Percentiles rank a stretch among this genome's conserved stretches.
phyloP scores from a whole-genome alignment of 2,888 invertebrate genomes.

The Cryptophagus acutangulus region DNA sequence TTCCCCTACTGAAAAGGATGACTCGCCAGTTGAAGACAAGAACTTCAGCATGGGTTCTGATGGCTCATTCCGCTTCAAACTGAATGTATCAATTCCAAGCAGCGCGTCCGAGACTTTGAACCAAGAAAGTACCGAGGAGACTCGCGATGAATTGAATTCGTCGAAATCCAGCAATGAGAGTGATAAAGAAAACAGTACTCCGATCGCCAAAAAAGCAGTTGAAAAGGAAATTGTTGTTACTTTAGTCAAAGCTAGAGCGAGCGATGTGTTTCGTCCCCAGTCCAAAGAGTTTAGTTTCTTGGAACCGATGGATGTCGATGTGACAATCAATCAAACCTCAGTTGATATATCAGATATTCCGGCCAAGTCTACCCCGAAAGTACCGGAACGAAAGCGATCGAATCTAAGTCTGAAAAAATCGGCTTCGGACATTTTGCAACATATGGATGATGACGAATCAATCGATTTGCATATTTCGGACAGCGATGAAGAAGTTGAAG shows the following conservation, averaged over 20 bases:
- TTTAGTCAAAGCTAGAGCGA: constrained; percentile 16
- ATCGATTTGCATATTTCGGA: no score
- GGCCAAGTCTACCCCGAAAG: neutral
- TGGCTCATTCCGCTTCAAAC: constrained; percentile 20
- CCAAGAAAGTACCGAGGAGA: constrained; percentile 9
- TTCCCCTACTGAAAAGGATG: neutral
- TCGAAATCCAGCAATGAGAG: constrained; percentile 21
- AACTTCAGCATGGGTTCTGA: constrained; percentile 18
- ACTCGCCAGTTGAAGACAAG: neutral
- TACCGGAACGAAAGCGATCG: neutral
- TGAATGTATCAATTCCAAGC: constrained; percentile 13
- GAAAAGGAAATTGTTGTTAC: constrained; percentile 10
- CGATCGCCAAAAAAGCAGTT: constrained; percentile 6
- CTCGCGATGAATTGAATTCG: constrained; percentile 15
- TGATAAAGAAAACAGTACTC: constrained; percentile 23
- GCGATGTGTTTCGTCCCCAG: constrained; percentile 27
- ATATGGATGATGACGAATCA: no score
- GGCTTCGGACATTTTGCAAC: neutral
- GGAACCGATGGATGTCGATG: constrained; percentile 32
- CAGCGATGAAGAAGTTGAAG: neutral
- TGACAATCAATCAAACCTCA: constrained; percentile 6
- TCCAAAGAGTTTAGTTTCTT: constrained; percentile 22
- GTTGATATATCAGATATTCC: neutral
- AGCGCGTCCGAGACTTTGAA: constrained; percentile 7
- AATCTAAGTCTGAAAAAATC: neutral